Base-by-base conservation (phyloP, 2,888 invertebrate genomes). In the Coenonympha glycerion region DNA sequence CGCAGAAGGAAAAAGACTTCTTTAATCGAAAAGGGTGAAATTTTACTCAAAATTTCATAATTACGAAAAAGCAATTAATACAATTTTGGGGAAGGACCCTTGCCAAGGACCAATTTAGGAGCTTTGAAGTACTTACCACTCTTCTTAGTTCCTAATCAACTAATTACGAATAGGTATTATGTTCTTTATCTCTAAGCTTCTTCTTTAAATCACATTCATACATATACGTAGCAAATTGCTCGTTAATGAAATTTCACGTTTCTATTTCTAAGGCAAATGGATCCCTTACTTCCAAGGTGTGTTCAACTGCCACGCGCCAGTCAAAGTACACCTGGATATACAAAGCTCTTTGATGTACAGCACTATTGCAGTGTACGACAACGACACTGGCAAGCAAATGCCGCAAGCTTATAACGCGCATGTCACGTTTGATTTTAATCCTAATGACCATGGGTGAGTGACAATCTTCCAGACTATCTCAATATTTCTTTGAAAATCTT, bases 261-360 rank as follows among this genome's bases (percentile, higher is more conserved):
- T 30, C n/a, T 1, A 34, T 36, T 13, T 36, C 0, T 68, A 62
- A 36, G 79, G 81, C 66, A 76, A 70, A 46, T 87, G 86, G 86
- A 64, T 87, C 1, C 85, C 87, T 0, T 81, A 71, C 44, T 85
- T 86, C 41, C 82, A 78, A 75, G 80, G 73, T 22, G 69, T 79
- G 0, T 86, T 82, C 49, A 74, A 64, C 53, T 83, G 85, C 45
- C 86, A 87, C 36, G 58, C 59, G 0, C 64, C 65, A 1, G 80
- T 81, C 1, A 80, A 81, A 57, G 81, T 82, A 0, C 83, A 86
- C 54, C 71, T 87, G 24, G 79, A 81, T 58, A 49, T 86, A 0
- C 71, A 71, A 5, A 76, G 82, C 46, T 52, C 55, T 2, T 34
- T 79, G 0, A 63, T 64, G 1, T 63, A 72, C 31, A 68, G 72